Conservation (phyloP, 53 echinoderm and acorn worm genomes). For the Echinarachnius parma region DNA sequence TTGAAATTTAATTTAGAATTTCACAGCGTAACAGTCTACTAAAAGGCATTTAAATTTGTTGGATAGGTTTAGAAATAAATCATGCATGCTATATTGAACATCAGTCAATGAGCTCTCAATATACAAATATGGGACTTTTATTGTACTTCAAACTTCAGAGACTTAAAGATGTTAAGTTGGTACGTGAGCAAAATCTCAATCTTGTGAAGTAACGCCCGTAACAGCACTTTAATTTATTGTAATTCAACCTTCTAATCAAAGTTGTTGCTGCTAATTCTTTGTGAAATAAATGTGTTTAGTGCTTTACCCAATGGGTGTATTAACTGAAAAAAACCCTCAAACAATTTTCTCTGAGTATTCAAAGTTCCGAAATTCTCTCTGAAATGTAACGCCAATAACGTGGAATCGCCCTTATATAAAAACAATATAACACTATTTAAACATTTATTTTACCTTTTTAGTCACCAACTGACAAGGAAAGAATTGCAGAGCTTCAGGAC, state of each 20-base stretch:
- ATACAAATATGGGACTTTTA: constrained; percentile 8
- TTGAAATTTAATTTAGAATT: constrained; percentile 8
- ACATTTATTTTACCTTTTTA: not conserved
- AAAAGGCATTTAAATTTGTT: constrained; percentile 13
- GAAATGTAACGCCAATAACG: constrained; percentile 4
- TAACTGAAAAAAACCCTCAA: not conserved
- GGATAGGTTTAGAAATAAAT: constrained; percentile 13
- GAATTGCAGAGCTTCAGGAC: not conserved
- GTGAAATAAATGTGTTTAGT: constrained; percentile 3
- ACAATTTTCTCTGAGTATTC: constrained; percentile 4
- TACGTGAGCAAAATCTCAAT: constrained; percentile 4
- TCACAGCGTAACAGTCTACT: constrained; percentile 8
- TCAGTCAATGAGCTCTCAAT: constrained; percentile 8
- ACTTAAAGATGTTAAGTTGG: constrained; percentile 7
- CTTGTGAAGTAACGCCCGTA: constrained; percentile 4
- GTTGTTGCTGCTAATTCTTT: constrained; percentile 4
- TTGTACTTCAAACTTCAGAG: constrained; percentile 10
- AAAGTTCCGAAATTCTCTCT: not conserved
- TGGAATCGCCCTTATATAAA: constrained; percentile 4
- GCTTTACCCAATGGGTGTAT: constrained; percentile 4
- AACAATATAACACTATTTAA: not conserved
- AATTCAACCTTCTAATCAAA: constrained; percentile 3
- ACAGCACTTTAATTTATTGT: constrained; percentile 3
- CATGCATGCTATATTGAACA: constrained; percentile 11
- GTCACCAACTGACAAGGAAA: not conserved